These are phyloP conservation scores for Myotis findleyi DNA, from an alignment of 2,797 vertebrate species.

Conservation along the genomic window DNA sequence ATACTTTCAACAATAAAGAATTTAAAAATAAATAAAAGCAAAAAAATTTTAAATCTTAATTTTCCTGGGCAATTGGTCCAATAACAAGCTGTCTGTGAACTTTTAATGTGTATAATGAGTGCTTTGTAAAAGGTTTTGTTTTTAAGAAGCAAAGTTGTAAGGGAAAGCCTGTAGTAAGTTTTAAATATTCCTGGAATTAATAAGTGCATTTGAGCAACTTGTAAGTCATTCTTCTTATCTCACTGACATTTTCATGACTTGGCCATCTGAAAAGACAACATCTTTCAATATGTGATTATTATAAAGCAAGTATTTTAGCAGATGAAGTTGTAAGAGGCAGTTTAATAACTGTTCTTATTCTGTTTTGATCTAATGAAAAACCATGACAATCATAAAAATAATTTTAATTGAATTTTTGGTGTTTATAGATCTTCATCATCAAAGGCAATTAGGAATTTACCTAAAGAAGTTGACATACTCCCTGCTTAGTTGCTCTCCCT, in stretches of 20 bases:
- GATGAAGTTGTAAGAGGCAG: background rate
- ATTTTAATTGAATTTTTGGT: slow-evolving; percentile 17
- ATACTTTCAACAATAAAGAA: no score
- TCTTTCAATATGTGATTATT: background rate
- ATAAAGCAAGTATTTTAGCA: background rate
- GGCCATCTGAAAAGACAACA: background rate
- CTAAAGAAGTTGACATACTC: background rate
- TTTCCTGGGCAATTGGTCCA: background rate
- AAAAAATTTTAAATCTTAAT: background rate
- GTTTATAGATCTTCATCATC: background rate
- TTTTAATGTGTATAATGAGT: background rate
- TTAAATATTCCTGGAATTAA: background rate
- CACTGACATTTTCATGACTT: background rate
- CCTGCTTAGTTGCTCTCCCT: background rate
- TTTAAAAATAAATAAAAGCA: no score
- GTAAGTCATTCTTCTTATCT: background rate
- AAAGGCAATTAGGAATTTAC: background rate
- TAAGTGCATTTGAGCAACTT: background rate
- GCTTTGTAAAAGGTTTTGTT: background rate
- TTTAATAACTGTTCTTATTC: background rate
- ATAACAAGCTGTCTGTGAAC: background rate
- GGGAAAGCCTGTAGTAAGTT: background rate
- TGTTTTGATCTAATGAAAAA: slow-evolving; percentile 11
- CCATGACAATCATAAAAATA: background rate
- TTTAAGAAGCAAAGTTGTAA: background rate